These are phyloP conservation scores for Hyalella azteca DNA, from an alignment of 2,888 invertebrate genomes.

Conservation along the genomic window DNA sequence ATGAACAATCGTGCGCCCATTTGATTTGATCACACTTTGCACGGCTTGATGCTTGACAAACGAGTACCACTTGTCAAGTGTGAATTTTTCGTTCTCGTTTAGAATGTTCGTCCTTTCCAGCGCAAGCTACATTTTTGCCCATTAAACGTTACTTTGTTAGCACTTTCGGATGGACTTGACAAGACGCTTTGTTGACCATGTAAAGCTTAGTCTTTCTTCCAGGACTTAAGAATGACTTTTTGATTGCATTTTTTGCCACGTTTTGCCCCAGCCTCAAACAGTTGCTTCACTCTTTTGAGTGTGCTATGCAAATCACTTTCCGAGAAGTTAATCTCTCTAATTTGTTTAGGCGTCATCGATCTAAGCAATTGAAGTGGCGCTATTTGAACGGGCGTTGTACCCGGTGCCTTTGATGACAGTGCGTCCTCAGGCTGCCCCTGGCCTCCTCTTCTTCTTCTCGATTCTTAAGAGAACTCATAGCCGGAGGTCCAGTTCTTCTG, in stretches of 20 bases:
- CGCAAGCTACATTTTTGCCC: too few relatives aligned
- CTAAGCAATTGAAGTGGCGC: background rate
- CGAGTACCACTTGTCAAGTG: background rate
- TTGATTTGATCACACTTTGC: background rate
- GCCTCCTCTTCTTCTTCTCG: too few relatives aligned
- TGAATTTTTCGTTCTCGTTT: slow-evolving; percentile 6
- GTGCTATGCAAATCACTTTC: background rate
- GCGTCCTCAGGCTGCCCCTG: background rate
- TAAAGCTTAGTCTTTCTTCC: too few relatives aligned
- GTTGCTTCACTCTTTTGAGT: slow-evolving; percentile 14
- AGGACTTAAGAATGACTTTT: too few relatives aligned
- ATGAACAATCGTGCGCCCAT: background rate
- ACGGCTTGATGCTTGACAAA: background rate
- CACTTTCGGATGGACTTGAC: background rate
- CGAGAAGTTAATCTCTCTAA: slow-evolving; percentile 19
- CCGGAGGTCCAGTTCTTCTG: too few relatives aligned
- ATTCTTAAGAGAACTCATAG: too few relatives aligned
- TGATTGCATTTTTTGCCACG: background rate
- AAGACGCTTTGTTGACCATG: background rate
- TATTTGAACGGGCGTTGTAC: background rate
- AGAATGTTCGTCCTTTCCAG: too few relatives aligned
- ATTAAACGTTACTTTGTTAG: too few relatives aligned
- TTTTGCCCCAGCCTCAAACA: background rate
- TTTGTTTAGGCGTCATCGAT: slow-evolving; percentile 32
- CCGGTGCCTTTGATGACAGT: background rate